A percentile compares a stretch with the other conserved stretches of the same genome.
Conservation (phyloP, 2,113 vertebrate species). For the Oreochromis niloticus region DNA sequence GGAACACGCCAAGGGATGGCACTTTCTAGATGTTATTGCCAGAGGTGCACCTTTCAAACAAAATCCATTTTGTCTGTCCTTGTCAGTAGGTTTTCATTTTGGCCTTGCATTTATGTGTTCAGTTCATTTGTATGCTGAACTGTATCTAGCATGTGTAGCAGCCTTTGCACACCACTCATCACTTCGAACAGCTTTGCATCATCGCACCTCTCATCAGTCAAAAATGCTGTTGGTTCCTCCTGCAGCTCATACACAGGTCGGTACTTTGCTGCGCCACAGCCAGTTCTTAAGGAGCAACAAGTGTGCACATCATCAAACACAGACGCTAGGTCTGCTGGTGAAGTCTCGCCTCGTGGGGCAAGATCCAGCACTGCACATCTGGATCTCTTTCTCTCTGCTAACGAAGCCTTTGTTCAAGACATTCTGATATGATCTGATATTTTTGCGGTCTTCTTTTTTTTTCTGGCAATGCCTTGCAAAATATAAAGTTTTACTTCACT, state of each 20-base stretch:
- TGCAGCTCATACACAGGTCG: not conserved
- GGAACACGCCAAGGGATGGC: not conserved
- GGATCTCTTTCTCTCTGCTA: not conserved
- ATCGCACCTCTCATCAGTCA: fast-evolving
- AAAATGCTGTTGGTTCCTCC: not conserved
- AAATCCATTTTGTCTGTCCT: not conserved
- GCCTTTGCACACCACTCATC: not conserved
- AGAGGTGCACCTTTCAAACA: not conserved
- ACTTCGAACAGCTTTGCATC: not conserved
- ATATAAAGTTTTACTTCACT: not conserved
- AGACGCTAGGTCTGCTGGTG: not conserved
- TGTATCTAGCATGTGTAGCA: not conserved
- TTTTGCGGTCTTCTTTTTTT: not conserved
- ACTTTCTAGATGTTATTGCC: not conserved
- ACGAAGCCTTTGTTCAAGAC: not conserved
- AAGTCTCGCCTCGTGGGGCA: fast-evolving
- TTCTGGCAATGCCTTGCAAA: not conserved
- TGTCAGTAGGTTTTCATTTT: not conserved
- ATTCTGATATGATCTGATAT: not conserved
- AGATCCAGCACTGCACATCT: not conserved
- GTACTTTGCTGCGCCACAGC: not conserved
- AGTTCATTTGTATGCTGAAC: not conserved
- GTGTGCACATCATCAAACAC: not conserved
- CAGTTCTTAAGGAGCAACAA: not conserved
- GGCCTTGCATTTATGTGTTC: not conserved